Base-by-base conservation (phyloP, 1,140 invertebrate species). In the Drosophila bipectinata region DNA sequence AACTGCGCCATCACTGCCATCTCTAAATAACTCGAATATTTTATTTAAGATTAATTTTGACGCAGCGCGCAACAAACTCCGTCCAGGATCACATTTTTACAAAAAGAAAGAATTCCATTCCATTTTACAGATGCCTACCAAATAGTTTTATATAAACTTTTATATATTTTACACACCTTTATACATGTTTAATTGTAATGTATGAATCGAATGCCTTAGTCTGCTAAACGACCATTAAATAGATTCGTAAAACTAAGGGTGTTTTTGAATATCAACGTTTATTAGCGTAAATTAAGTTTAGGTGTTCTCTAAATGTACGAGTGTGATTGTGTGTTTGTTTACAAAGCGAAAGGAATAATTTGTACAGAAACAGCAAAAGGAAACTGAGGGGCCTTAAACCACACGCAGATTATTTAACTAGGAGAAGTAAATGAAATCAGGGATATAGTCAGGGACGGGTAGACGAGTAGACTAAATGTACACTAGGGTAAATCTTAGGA, bases 231-330 rank as follows among this genome's bases (percentile, higher is more conserved):
- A 69, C 66, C 54, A 69, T 49, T 69, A 69, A 69, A 58, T 56
- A 49, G 64, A 69, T 48, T 57, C 14, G 26, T 69, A 69, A 47
- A 69, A 68, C 39, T 45, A 55, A 8, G 12, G 14, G 14, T 15
- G 48, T 9, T 68, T 68, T 64, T 73, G 62, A 78, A 79, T 81
- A 71, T 78, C 57, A 81, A 76, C 79, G 56, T 85, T 87, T 87
- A 87, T 85, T 85, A 72, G 45, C 48, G 69, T 69, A 68, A 69
- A 74, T 67, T 77, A 76, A 75, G 32, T 81, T 64, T 44, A 67
- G 41, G 5, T 76, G 39, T 61, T 56, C 47, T 44, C 39, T 77
- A 76, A 77, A 21, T 47, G 62, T 73, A 74, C 63, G 63, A 67
- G 47, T 67, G 21, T 34, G 18, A 34, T 34, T 52, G 37, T 34